These are phyloP conservation scores for Nettapus auritus DNA, from an alignment of 2,113 vertebrate species.

Conservation along the genomic window DNA sequence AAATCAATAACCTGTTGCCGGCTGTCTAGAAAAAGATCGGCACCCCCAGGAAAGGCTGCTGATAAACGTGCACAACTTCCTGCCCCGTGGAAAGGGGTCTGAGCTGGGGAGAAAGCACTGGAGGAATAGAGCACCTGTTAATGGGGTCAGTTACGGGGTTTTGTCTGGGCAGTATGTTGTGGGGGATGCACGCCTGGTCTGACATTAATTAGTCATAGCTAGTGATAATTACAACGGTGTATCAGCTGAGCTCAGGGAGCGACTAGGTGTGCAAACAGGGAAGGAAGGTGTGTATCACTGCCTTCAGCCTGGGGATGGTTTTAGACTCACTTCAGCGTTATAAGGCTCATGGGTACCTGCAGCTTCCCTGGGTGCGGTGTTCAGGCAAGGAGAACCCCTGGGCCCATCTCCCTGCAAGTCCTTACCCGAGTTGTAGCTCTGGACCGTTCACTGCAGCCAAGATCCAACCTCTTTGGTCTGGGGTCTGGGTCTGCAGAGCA, in stretches of 20 bases:
- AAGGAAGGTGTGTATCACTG: neutral
- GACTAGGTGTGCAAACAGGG: no score
- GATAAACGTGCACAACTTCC: neutral
- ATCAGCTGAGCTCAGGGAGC: fast-evolving
- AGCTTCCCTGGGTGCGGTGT: fast-evolving
- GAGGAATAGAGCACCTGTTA: neutral
- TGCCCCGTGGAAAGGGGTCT: neutral
- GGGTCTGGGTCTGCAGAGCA: neutral
- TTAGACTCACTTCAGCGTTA: neutral
- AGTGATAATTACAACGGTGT: neutral
- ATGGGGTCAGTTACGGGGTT: fast-evolving
- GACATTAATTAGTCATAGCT: neutral
- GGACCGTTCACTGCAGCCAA: neutral
- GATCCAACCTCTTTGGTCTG: neutral
- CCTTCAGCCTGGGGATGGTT: neutral
- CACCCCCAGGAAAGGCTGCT: fast-evolving
- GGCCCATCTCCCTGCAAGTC: neutral
- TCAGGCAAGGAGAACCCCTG: neutral
- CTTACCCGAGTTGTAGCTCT: neutral
- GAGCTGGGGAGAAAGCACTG: neutral
- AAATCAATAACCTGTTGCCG: neutral
- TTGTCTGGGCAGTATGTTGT: neutral
- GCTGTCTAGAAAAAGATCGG: neutral
- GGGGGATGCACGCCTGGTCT: neutral
- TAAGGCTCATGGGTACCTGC: neutral